These are phyloP conservation scores for Trachops cirrhosus DNA, from an alignment of 2,797 vertebrate species.

Conservation along the genomic window DNA sequence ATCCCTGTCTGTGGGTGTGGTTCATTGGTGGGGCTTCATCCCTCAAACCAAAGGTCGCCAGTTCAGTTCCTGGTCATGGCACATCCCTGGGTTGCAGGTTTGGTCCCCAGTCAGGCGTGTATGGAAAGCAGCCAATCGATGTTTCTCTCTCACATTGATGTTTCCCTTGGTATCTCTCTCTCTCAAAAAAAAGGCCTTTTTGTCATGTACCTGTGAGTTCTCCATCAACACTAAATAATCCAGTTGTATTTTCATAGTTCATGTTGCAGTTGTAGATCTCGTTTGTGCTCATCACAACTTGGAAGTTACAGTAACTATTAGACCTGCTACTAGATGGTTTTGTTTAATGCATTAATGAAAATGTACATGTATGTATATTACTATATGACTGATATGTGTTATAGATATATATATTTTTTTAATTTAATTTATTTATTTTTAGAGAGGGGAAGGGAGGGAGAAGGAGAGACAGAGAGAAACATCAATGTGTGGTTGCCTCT, in stretches of 20 bases:
- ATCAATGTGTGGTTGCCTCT: no score
- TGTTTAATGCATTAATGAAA: conserved; percentile 8
- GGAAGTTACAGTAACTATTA: neutral
- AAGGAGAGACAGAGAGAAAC: no score
- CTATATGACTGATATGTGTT: neutral
- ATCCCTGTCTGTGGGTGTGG: neutral
- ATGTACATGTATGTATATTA: neutral
- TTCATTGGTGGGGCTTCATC: neutral
- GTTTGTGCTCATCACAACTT: conserved; percentile 20
- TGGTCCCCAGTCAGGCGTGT: neutral
- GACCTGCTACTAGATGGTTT: neutral
- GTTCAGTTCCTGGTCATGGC: neutral
- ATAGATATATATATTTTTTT: neutral
- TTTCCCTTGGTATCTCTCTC: neutral
- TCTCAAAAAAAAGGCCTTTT: neutral
- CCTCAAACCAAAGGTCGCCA: neutral
- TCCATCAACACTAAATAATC: neutral
- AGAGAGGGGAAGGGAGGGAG: no score
- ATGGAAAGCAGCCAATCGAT: neutral
- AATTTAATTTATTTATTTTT: no score
- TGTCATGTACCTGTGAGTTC: no score
- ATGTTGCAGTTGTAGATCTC: neutral
- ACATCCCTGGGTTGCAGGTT: neutral
- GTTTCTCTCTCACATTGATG: neutral
- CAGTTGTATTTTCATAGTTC: neutral